Base-by-base conservation (phyloP, 2,888 invertebrate species). In the Acheta domesticus region DNA sequence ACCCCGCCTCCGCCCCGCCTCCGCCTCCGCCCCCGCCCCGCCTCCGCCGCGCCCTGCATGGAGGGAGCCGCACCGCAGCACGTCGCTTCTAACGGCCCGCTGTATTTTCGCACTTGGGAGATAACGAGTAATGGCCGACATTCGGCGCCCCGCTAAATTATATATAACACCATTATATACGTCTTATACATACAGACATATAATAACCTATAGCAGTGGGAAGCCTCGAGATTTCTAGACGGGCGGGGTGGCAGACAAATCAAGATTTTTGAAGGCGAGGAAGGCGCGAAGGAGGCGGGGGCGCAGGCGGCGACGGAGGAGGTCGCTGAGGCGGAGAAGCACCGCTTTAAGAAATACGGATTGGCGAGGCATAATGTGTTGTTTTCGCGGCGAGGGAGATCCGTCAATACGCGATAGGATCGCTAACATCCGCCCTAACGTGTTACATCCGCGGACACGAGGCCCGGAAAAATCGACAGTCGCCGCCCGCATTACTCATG, bases 111-210 rank as follows among this genome's bases (percentile, higher is more conserved):
- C 79, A 77, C 79, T 49, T 49, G 49, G 75, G 78, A 80, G 80
- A 80, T 80, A 80, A 80, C 80, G 75, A 80, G 77, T 80, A 80
- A 80, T 80, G 80, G 80, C 62, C 80, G 80, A 80, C 80, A 80
- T 80, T 80, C 80, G 80, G 80, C 74, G 80, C 77, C 49, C 77
- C 74, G 75, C 80, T 80, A 80, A 80, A 80, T 80, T 80, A 80
- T 80, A 79, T 80, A 80, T 80, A 80, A 80, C 77, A 48, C 80
- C 80, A 80, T 80, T 80, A 80, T 80, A 80, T 77, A 80, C 80
- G 80, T 75, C 77, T 48, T 76, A 79, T 79, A 79, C 79, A 79
- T 79, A 79, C 79, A 79, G 76, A 79, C 79, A 76, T 79, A 79
- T 79, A 76, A 79, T 79, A 79, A 79, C 76, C 76, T 50, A 76